Evolutionary conservation across 2,888 invertebrate genomes (phyloP).

Genomic region (Ptychoptera contaminata): DNA sequence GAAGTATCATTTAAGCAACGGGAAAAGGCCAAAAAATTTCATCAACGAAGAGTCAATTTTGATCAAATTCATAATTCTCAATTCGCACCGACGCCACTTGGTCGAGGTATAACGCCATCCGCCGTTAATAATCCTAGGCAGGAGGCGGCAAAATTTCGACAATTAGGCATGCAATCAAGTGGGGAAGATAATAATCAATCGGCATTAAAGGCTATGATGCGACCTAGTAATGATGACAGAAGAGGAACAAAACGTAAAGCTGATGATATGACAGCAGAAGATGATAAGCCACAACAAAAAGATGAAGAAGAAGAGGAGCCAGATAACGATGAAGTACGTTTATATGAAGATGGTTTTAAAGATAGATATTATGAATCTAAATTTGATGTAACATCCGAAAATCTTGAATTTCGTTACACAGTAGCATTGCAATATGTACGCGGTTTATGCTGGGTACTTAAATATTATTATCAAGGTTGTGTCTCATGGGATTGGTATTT

Average conservation of each 20-base stretch:
- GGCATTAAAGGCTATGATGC: constrained; percentile 35
- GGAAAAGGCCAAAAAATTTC: constrained; percentile 52
- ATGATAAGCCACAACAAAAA: constrained; percentile 28
- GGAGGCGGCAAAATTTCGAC: constrained; percentile 49
- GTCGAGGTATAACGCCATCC: constrained; percentile 34
- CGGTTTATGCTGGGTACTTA: constrained; percentile 94
- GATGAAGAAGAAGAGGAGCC: constrained; percentile 53
- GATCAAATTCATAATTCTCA: constrained; percentile 53
- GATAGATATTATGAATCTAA: constrained; percentile 94
- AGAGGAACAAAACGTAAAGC: constrained; percentile 35
- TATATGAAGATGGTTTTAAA: constrained; percentile 96
- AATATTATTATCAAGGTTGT: constrained; percentile 99
- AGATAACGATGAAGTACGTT: constrained; percentile 71
- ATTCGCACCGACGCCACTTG: constrained; percentile 58
- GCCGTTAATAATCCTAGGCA: constrained; percentile 53
- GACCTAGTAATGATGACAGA: constrained; percentile 23
- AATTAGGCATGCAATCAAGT: constrained; percentile 36
- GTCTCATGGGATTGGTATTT: constrained; percentile 99
- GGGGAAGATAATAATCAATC: constrained; percentile 13
- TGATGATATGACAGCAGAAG: constrained; percentile 30
- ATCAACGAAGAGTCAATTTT: constrained; percentile 44
- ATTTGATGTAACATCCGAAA: constrained; percentile 62
- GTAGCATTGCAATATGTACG: constrained; percentile 90
- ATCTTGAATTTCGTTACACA: constrained; percentile 73
- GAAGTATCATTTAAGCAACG: constrained; percentile 68